A percentile compares a stretch with the other conserved stretches of the same genome.
Evolutionary conservation across 2,888 invertebrate genomes (phyloP).

Genomic region (Pristionchus mayeri): DNA sequence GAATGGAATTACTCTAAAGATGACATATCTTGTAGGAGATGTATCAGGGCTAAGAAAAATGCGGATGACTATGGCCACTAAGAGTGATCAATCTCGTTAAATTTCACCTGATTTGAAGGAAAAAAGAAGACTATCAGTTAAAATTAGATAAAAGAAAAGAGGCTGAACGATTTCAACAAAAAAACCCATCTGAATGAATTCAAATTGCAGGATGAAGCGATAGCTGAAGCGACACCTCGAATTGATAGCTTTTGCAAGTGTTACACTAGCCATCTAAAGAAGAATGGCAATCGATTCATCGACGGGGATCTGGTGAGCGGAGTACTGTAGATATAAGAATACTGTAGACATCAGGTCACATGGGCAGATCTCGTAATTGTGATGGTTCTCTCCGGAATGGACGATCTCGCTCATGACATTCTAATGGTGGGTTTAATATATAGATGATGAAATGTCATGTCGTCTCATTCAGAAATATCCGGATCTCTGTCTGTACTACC

Average conservation of each 20-base stretch:
- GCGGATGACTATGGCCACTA: too few species aligned
- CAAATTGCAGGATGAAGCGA: constrained; percentile 5
- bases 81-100: too few species aligned
- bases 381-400: constrained; percentile 38
- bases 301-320: constrained; percentile 25
- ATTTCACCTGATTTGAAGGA: too few species aligned
- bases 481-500: constrained; percentile 28
- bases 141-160: too few species aligned
- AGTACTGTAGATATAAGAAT: too few species aligned
- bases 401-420: constrained; percentile 38
- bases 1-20: too few species aligned
- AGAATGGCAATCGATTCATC: constrained; percentile 45
- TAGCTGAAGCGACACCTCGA: constrained; percentile 22
- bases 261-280: constrained; percentile 33
- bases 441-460: too few species aligned
- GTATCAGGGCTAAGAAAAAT: too few species aligned
- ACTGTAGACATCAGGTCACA: constrained; percentile 6
- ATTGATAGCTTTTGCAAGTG: constrained; percentile 21
- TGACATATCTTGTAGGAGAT: too few species aligned
- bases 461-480: constrained; percentile 42
- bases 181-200: too few species aligned
- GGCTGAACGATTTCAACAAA: too few species aligned
- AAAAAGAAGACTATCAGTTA: too few species aligned
- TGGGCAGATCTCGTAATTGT: constrained; percentile 44
- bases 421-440: neutral